Evolutionary conservation across 2,113 vertebrate genomes (phyloP).

Genomic region (Epinephelus cyanopodus): DNA sequence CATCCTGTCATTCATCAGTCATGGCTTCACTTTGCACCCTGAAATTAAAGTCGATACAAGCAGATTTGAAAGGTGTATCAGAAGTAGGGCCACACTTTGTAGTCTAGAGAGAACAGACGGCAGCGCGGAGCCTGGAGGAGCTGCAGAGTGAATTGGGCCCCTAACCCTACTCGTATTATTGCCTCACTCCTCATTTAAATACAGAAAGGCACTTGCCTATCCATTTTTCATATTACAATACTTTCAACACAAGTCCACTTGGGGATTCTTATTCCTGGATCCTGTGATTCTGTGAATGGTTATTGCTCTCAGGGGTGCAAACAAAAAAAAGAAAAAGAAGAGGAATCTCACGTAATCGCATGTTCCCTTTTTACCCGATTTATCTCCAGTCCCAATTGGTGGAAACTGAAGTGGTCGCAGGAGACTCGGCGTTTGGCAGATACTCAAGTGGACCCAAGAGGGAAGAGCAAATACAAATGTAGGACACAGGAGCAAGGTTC

Average conservation of each 20-base stretch:
- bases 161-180: not conserved
- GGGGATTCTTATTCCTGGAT: slow-evolving; percentile 61
- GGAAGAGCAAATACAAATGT: slow-evolving; percentile 60
- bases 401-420: slow-evolving; percentile 47
- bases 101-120: slow-evolving; percentile 16
- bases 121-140: not conserved
- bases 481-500: slow-evolving; percentile 66
- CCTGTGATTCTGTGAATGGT: slow-evolving; percentile 44
- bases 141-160: not conserved
- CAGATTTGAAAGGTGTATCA: slow-evolving; percentile 33
- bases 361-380: slow-evolving; percentile 51
- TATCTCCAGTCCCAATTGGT: slow-evolving; percentile 35
- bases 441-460: slow-evolving; percentile 59
- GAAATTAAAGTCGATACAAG: slow-evolving; percentile 26
- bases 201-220: slow-evolving; percentile 17
- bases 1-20: slow-evolving; percentile 58
- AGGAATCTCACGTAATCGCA: slow-evolving; percentile 25
- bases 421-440: slow-evolving; percentile 53
- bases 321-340: slow-evolving; percentile 29
- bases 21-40: slow-evolving; percentile 31
- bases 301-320: slow-evolving; percentile 61
- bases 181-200: slow-evolving; percentile 21
- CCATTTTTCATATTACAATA: slow-evolving; percentile 41
- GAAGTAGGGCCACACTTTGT: slow-evolving; percentile 4
- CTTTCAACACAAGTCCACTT: slow-evolving; percentile 27